Conservation (phyloP, 1,140 invertebrate genomes). For the Sminthurinus signatus region DNA sequence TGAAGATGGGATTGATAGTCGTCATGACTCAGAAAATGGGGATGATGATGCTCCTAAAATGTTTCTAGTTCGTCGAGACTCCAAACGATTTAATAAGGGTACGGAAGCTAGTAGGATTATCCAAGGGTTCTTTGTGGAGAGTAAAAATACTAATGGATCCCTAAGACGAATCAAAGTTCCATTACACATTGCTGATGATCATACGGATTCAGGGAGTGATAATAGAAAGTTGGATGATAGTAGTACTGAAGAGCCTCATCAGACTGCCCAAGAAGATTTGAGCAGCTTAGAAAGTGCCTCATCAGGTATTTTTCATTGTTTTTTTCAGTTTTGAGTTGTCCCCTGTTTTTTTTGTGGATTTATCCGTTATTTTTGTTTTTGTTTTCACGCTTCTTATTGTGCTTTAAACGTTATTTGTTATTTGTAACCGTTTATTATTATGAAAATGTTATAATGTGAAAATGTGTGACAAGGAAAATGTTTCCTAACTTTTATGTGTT, state of each 20-base stretch:
- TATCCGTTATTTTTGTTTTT: neutral
- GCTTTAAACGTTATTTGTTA: neutral
- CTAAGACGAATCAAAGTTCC: conserved; percentile 33
- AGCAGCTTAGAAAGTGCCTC: too few relatives aligned
- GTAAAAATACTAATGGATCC: conserved; percentile 36
- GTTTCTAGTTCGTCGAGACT: conserved; percentile 35
- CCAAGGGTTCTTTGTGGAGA: conserved; percentile 42
- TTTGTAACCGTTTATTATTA: neutral
- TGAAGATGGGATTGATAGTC: conserved; percentile 33
- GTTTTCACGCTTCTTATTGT: neutral
- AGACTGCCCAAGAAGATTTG: too few relatives aligned
- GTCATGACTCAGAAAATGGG: conserved; percentile 17
- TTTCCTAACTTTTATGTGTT: too few relatives aligned
- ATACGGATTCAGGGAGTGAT: too few relatives aligned
- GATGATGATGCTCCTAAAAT: conserved; percentile 21
- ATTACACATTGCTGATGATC: conserved; percentile 26
- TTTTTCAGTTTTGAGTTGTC: neutral
- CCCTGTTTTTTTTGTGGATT: conserved; percentile 5
- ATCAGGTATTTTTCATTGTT: neutral
- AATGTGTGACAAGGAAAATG: too few relatives aligned
- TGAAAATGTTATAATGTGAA: too few relatives aligned
- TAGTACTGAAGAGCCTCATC: neutral
- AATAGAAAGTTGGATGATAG: conserved; percentile 20
- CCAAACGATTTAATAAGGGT: conserved; percentile 36
- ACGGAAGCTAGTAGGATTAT: conserved; percentile 29